Base-by-base conservation (phyloP, 2,888 invertebrate species). In the Monoplex corrugatus region DNA sequence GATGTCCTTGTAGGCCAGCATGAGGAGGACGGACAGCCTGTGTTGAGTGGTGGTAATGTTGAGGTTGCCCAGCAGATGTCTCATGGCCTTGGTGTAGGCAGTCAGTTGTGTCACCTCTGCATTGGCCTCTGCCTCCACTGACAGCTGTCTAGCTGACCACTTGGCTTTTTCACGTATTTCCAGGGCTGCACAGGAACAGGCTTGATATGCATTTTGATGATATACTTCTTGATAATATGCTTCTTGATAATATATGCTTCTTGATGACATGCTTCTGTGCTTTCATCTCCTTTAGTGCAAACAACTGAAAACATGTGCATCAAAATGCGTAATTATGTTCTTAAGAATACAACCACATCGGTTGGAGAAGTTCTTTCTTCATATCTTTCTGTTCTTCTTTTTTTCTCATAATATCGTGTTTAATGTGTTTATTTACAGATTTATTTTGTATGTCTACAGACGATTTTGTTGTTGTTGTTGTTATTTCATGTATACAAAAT, bases 21-120 rank as follows among this genome's bases (percentile, higher is more conserved):
- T 44, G 35, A 80, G 1, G 28, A 78, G 44, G 50, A 87, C 57
- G 50, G 87, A 35, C 50, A 57, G 80, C 13, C 80, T 44, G 38
- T 82, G 63, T n/a, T 80, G 57, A 40, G 13, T 19, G 38, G 38
- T 28, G 38, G 87, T 87, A 63, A 87, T 38, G 63, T 87, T 87
- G 40, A 50, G 43, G 57, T 23, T 6, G 16, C 0, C 1, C 78
- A 78, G 32, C 75, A 87, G 57, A 5, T n/a, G 38, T 10, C 35
- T 32, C 63, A 87, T n/a, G 5, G 87, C 87, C 80, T 75, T 40
- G 45, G 38, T 50, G 87, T 50, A 38, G 78, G 78, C 45, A 13
- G n/a, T 35, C n/a, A 57, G 80, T 38, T 38, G 50, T 23, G 5
- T 28, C 57, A n/a, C 23, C 40, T 87, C 80, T 13, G 80, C 57